These are phyloP conservation scores for Chrysopilus asiliformis DNA, from an alignment of 2,888 invertebrate species.

Conservation along the genomic window DNA sequence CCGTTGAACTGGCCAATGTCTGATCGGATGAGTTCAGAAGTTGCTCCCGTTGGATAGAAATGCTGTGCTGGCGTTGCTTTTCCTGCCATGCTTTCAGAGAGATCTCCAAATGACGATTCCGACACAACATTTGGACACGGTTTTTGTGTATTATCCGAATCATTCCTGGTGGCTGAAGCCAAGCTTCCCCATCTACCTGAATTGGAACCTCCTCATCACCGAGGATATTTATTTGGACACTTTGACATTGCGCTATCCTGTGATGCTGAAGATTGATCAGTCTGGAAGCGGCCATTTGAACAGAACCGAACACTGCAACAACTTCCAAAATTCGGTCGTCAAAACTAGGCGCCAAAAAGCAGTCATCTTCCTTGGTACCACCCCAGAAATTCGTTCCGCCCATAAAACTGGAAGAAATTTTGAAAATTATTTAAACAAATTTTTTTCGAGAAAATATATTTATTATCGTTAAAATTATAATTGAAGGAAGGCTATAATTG, in stretches of 20 bases:
- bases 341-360: conserved; percentile 85
- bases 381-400: conserved; percentile 99
- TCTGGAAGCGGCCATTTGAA: conserved; percentile 94
- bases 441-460: not conserved
- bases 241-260: conserved; percentile 91
- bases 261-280: conserved; percentile 93
- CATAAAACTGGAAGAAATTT: conserved; percentile 62
- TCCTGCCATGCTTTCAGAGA: conserved; percentile 81
- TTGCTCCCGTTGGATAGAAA: conserved; percentile 37
- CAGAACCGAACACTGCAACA: conserved; percentile 93
- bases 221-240: conserved; percentile 89
- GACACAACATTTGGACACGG: conserved; percentile 88
- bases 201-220: conserved; percentile 89
- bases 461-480: not conserved
- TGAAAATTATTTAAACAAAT: conserved; percentile 1
- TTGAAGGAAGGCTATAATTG: not conserved
- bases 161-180: conserved; percentile 94
- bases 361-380: conserved; percentile 77
- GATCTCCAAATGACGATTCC: conserved; percentile 81
- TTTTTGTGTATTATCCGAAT: conserved; percentile 94
- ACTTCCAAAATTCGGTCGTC: conserved; percentile 95
- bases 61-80: conserved; percentile 52
- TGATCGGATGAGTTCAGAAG: conserved; percentile 32
- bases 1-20: conserved; percentile 19
- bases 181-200: conserved; percentile 95